Percentiles rank a stretch among this genome's conserved stretches.
Conservation (phyloP, 2,797 vertebrate species). For the Crocodylus rhombifer region DNA sequence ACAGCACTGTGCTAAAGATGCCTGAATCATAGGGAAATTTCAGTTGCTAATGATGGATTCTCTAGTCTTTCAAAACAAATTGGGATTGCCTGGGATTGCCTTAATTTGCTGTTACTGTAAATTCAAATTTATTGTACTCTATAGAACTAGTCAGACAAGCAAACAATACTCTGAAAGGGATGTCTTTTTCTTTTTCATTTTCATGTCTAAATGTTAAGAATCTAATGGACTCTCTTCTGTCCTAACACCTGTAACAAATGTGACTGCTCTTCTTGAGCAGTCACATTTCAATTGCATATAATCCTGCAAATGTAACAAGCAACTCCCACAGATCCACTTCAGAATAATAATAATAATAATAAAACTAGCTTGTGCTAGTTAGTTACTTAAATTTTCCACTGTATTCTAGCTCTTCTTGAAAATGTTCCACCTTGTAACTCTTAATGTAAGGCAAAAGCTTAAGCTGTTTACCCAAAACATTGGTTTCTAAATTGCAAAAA, state of each 20-base stretch:
- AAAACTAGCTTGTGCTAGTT: neutral
- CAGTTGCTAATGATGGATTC: neutral
- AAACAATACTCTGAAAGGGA: neutral
- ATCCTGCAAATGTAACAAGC: neutral
- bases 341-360: neutral
- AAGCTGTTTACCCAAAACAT: neutral
- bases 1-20: neutral
- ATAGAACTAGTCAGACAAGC: neutral
- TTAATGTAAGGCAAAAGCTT: neutral
- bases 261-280: too few species aligned
- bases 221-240: neutral
- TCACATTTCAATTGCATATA: neutral
- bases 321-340: neutral
- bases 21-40: neutral
- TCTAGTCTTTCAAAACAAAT: neutral
- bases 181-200: neutral
- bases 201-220: neutral
- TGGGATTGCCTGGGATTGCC: neutral
- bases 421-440: neutral
- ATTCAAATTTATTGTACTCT: neutral
- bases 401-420: neutral
- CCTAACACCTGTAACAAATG: neutral
- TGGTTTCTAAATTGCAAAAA: neutral
- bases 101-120: neutral
- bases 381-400: neutral